These are phyloP conservation scores for Andrena haemorrhoa DNA, from an alignment of 2,888 invertebrate species.

Conservation along the genomic window DNA sequence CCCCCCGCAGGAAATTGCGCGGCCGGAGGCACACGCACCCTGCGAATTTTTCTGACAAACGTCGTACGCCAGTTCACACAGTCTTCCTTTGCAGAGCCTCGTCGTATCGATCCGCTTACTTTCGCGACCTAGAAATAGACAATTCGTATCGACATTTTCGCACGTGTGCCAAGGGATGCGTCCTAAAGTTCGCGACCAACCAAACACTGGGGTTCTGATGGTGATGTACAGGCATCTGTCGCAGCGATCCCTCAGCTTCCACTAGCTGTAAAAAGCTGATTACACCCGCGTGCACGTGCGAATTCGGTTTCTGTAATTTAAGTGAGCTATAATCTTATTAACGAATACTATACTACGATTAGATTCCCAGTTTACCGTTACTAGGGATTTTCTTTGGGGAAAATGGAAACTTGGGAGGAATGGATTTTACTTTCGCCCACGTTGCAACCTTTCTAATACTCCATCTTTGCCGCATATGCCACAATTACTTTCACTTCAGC, in stretches of 20 bases:
- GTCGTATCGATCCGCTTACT: slow-evolving; percentile 54
- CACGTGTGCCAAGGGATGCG: slow-evolving; percentile 50
- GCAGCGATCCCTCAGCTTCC: neutral
- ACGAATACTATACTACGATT: neutral
- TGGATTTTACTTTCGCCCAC: neutral
- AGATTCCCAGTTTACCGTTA: too few species aligned
- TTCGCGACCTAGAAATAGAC: slow-evolving; percentile 56
- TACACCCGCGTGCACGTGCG: neutral
- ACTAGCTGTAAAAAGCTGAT: slow-evolving; percentile 21
- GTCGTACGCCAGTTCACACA: slow-evolving; percentile 18
- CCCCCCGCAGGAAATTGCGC: slow-evolving; percentile 7
- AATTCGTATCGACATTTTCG: slow-evolving; percentile 60
- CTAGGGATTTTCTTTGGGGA: too few species aligned
- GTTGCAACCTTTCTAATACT: too few species aligned
- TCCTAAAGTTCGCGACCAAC: slow-evolving; percentile 13
- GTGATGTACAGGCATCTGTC: slow-evolving; percentile 1
- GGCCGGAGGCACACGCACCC: neutral
- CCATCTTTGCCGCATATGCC: neutral
- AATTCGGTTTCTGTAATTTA: neutral
- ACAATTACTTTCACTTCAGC: slow-evolving; percentile 3
- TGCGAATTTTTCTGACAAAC: slow-evolving; percentile 8
- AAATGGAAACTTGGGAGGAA: neutral
- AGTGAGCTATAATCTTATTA: neutral
- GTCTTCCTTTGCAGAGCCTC: slow-evolving; percentile 28
- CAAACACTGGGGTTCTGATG: neutral